Evolutionary conservation across 1,140 invertebrate genomes (phyloP).

Genomic region (Lepidotrigona ventralis): DNA sequence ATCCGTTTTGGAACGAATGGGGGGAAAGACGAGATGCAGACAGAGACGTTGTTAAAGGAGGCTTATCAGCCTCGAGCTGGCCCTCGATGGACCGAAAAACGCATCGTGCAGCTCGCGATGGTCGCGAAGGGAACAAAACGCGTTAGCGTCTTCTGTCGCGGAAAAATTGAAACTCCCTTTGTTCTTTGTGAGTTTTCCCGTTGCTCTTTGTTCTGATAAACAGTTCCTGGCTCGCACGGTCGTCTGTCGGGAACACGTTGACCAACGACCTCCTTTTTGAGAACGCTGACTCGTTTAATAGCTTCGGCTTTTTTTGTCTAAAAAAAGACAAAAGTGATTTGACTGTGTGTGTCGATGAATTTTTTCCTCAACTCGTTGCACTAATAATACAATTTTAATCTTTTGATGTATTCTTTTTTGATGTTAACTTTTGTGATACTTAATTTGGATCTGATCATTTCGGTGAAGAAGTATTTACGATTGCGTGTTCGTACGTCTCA

Average conservation of each 20-base stretch:
- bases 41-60: conserved; percentile 32
- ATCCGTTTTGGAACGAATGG: not conserved
- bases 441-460: too few species aligned
- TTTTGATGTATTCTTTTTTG: accelerated
- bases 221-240: not conserved
- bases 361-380: not conserved
- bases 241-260: conserved; percentile 2
- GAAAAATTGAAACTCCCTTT: conserved; percentile 14
- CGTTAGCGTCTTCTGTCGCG: not conserved
- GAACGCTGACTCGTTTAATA: not conserved
- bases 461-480: too few species aligned
- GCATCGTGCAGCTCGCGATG: not conserved
- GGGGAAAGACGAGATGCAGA: conserved; percentile 13
- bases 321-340: too few species aligned
- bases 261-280: not conserved
- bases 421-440: too few species aligned
- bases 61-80: conserved; percentile 21
- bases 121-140: not conserved
- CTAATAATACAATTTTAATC: too few species aligned
- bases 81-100: not conserved
- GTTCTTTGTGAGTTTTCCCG: too few species aligned
- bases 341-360: too few species aligned
- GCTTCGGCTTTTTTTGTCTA: not conserved
- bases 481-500: too few species aligned
- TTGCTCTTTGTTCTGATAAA: not conserved